A percentile compares a stretch with the other conserved stretches of the same genome.
Evolutionary conservation across 2,888 invertebrate species (phyloP).

Genomic region (Agriotes lineatus): DNA sequence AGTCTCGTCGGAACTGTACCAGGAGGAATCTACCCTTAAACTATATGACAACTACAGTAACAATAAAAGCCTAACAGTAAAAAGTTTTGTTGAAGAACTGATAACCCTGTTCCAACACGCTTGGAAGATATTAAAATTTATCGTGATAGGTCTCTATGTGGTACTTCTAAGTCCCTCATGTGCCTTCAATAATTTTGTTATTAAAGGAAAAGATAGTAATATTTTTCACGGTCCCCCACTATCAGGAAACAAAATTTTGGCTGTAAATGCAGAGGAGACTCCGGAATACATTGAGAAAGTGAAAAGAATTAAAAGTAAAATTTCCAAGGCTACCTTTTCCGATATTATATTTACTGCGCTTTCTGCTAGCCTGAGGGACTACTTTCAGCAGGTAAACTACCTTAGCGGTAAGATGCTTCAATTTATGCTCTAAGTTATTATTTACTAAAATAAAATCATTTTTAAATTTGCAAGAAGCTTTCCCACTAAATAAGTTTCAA

Average conservation of each 20-base stretch:
- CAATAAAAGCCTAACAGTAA: no score
- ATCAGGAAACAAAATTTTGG: conserved; percentile 2
- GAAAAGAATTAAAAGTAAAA: neutral
- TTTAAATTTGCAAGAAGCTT: no score
- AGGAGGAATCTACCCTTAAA: no score
- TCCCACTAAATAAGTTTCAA: no score
- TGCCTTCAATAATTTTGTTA: neutral
- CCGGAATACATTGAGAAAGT: neutral
- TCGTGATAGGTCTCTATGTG: neutral
- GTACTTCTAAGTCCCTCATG: neutral
- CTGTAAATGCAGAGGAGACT: neutral
- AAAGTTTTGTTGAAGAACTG: no score
- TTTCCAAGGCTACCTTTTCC: neutral
- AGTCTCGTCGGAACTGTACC: neutral
- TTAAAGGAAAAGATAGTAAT: conserved; percentile 8
- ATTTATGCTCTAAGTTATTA: no score
- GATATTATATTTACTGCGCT: conserved; percentile 7
- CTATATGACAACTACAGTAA: neutral
- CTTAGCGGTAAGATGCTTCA: no score
- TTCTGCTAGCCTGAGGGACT: conserved; percentile 13
- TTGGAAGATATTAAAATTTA: neutral
- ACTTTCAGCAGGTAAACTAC: conserved; percentile 20
- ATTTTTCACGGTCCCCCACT: conserved; percentile 7
- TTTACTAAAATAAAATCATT: no score
- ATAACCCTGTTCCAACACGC: no score